A percentile compares a stretch with the other conserved stretches of the same genome.
phyloP scores from a whole-genome alignment of 2,888 invertebrate genomes.

The Galeruca laticollis region DNA sequence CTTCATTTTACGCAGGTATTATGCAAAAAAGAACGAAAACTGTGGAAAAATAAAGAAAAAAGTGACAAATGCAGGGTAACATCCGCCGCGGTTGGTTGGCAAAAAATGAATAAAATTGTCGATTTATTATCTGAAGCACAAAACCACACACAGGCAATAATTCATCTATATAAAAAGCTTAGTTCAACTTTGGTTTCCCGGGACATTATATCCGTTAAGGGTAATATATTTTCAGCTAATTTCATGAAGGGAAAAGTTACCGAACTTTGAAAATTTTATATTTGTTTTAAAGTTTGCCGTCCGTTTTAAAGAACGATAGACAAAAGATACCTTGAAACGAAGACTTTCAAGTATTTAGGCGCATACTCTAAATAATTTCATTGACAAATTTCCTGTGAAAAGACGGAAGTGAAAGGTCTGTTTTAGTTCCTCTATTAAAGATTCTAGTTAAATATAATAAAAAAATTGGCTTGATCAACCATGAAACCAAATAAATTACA shows the following conservation, averaged over 20 bases:
- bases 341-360: too few species aligned
- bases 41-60: slow-evolving; percentile 18
- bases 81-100: slow-evolving; percentile 27
- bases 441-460: neutral
- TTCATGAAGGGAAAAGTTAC: slow-evolving; percentile 25
- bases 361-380: too few species aligned
- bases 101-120: slow-evolving; percentile 52
- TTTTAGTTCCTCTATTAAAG: neutral
- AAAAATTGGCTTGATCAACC: neutral
- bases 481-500: slow-evolving; percentile 15
- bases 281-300: neutral
- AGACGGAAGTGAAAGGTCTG: neutral
- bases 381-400: neutral
- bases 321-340: neutral
- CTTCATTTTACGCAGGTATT: slow-evolving; percentile 46
- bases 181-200: slow-evolving; percentile 38
- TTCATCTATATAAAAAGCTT: slow-evolving; percentile 47
- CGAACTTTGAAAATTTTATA: slow-evolving; percentile 15
- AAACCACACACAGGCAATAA: slow-evolving; percentile 50
- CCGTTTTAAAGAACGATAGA: neutral
- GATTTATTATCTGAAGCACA: slow-evolving; percentile 61
- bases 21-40: slow-evolving; percentile 43
- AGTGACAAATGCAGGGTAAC: slow-evolving; percentile 14
- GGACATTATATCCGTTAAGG: slow-evolving; percentile 23
- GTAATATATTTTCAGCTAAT: slow-evolving; percentile 34